Evolutionary conservation across 1,140 invertebrate genomes (phyloP), one percentile per base, ranked within the genome.

Genomic region (Temnothorax curvispinosus): DNA sequence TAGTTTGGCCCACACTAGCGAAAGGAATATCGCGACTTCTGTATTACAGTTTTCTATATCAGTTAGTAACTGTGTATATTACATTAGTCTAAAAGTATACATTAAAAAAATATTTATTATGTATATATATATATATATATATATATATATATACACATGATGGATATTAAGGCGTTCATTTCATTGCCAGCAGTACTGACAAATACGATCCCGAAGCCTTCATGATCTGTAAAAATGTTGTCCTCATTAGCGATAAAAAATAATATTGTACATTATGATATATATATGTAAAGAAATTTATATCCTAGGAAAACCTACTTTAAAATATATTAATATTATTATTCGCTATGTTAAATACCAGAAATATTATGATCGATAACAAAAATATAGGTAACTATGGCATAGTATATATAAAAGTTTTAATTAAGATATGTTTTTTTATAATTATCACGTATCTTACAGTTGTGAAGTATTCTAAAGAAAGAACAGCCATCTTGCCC

Each of bases 181-280:
- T 77, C 86, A 89, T 85, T 56, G 89, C 86, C 11, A 85, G 32
- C 2, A 90, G 58, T 32, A 90, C 80, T 2, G 89, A 90, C 7
- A 89, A 52, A 21, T 90, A 90, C 2, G 89, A 90, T 41, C 67
- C 89, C 2, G 89, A 90, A 6, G 88, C 81, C 52, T 87, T 90
- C 60, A 90, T 60, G 35, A 90, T 90, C 89, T 87, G 75, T n/a
- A 90, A 87, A 7, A 80, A 38, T 41, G 3, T 67, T 27, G 13
- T 0, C 52, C 8, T 3, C 38, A 9, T 47, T 41, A 56, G 0
- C 18, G 8, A 44, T 38, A 52, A 78, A 65, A 1, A 38, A 50
- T 2, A 47, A 78, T 78, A 18, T 35, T 52, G 11, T 52, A 27
- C 35, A 27, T 78, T 64, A 41, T 21, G 4, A 13, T 18, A 41